A percentile compares a stretch with the other conserved stretches of the same genome.
phyloP scores from a whole-genome alignment of 2,888 invertebrate species.

The Synergus gifuensis region DNA sequence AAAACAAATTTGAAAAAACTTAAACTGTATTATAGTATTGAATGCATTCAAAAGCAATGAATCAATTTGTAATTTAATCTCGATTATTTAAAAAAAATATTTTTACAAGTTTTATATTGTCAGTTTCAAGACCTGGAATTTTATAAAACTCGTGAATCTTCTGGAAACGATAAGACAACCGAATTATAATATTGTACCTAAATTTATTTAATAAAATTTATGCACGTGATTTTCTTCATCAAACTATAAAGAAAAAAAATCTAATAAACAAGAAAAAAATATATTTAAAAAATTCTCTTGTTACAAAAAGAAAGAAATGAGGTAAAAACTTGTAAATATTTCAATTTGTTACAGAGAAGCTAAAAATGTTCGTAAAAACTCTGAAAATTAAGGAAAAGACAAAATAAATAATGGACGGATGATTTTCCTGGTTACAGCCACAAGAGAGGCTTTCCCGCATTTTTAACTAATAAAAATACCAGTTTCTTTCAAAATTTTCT shows the following conservation, averaged over 20 bases:
- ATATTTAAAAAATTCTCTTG: neutral
- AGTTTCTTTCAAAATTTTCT: neutral
- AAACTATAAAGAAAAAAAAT: neutral
- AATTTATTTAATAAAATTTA: neutral
- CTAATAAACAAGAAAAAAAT: neutral
- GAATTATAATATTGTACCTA: neutral
- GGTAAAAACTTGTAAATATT: neutral
- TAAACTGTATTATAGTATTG: too few relatives aligned
- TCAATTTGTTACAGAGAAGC: neutral
- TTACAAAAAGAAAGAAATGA: neutral
- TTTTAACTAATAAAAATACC: neutral
- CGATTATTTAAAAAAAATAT: neutral
- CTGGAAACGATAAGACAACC: neutral
- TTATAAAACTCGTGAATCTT: neutral
- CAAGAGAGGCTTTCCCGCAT: neutral
- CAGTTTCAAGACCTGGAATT: neutral
- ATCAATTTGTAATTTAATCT: too few relatives aligned
- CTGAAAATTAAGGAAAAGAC: neutral
- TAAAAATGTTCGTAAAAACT: neutral
- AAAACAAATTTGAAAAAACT: too few relatives aligned
- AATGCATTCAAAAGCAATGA: too few relatives aligned
- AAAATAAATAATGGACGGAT: neutral
- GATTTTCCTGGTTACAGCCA: neutral
- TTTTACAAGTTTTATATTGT: neutral
- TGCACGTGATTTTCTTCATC: neutral